Conservation (phyloP, 2,888 invertebrate genomes). For the Labia minor region DNA sequence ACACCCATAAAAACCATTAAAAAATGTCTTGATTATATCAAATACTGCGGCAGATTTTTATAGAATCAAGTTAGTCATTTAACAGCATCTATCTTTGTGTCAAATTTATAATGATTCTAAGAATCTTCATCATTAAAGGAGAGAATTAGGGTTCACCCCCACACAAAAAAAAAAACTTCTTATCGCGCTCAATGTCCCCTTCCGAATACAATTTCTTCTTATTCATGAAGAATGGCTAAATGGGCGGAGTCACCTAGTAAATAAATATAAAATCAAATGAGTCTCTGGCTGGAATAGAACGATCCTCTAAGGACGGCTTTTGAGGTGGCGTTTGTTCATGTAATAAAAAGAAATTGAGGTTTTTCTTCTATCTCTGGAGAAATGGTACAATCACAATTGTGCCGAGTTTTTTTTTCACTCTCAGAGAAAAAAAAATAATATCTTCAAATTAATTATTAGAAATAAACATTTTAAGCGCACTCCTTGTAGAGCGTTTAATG, state of each 20-base stretch:
- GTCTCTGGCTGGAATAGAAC: not conserved
- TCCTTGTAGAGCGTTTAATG: not conserved
- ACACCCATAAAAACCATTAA: too few species aligned
- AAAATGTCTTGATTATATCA: too few species aligned
- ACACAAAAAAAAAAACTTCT: too few species aligned
- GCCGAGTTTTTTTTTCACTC: not conserved
- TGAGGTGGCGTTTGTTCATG: slow-evolving; percentile 8
- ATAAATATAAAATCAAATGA: slow-evolving; percentile 13
- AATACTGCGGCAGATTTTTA: too few species aligned
- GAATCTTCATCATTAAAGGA: too few species aligned
- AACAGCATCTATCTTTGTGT: too few species aligned
- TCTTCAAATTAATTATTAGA: slow-evolving; percentile 13
- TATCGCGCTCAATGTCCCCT: too few species aligned
- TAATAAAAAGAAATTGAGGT: slow-evolving; percentile 8
- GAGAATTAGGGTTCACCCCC: too few species aligned
- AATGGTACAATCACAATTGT: slow-evolving; percentile 4
- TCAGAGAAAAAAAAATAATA: not conserved
- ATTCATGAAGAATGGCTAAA: not conserved
- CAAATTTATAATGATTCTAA: too few species aligned
- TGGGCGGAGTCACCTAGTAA: slow-evolving; percentile 13
- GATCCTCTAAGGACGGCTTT: not conserved
- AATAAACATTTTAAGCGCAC: slow-evolving; percentile 2
- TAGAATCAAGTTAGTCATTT: too few species aligned
- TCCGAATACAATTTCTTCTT: not conserved
- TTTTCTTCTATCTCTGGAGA: slow-evolving; percentile 2